phyloP scores from a whole-genome alignment of 2,113 vertebrate genomes.

The Butorides virescens region DNA sequence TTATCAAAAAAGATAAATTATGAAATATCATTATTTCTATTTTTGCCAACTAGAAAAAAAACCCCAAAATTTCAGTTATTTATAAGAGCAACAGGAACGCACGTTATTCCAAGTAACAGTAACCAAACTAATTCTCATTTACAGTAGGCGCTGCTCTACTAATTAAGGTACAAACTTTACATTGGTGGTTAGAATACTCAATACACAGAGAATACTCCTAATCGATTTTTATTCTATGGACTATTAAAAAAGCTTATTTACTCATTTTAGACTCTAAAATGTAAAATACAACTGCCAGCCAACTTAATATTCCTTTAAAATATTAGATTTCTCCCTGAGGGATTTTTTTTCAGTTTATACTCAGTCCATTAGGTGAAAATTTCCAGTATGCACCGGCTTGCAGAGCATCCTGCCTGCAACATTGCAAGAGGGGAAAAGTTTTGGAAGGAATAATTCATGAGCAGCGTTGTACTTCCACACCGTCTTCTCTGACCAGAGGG shows the following conservation, averaged over 20 bases:
- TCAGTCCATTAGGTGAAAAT: background rate
- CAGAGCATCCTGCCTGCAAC: background rate
- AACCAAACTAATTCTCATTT: background rate
- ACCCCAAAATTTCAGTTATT: background rate
- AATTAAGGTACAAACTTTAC: background rate
- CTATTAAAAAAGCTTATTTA: background rate
- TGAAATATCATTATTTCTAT: background rate
- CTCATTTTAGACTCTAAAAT: background rate
- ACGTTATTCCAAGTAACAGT: background rate
- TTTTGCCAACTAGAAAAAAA: background rate
- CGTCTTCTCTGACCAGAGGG: background rate
- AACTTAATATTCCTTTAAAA: background rate
- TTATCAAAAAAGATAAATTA: background rate
- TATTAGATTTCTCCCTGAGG: background rate
- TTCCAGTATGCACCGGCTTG: background rate
- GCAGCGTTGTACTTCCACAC: background rate
- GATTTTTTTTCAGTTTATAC: background rate
- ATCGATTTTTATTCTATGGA: background rate
- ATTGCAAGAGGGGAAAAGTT: background rate
- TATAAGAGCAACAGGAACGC: background rate
- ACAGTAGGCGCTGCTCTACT: background rate
- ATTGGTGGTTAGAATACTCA: background rate
- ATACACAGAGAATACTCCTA: background rate
- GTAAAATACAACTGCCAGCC: background rate
- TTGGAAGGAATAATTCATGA: background rate